Evolutionary conservation across 1,140 invertebrate species (phyloP), one percentile per base, ranked within the genome.

Genomic region (Pachypsylla venusta): DNA sequence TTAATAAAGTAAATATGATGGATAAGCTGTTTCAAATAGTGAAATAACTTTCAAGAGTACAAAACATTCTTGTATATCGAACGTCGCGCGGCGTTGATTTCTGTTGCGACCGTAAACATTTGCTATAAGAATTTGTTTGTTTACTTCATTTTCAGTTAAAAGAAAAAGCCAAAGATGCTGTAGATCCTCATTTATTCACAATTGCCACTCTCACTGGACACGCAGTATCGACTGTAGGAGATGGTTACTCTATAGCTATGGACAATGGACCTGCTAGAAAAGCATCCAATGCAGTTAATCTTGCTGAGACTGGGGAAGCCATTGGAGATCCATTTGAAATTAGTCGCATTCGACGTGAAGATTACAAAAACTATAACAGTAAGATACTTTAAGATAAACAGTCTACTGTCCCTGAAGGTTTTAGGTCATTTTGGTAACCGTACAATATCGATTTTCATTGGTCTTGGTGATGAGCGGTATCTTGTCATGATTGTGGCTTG

Each of bases 161-260:
- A 70, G 83, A 85, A 70, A 72, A 77, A 63, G 83, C 81, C 14
- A 70, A 77, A 57, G 64, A 71, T 54, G 77, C 81, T 58, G 72
- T 82, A 12, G 81, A 87, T 68, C 89, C 93, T 1, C 85, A 95
- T 73, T 74, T 98, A 19, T 90, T 93, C 64, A 98, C 94, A 0
- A 82, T 98, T 66, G 94, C 95, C 14, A 98, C 95, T 1, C 72
- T 98, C 48, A 98, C 94, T 19, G 89, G 89, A 0, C 92, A 96
- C 70, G 90, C 90, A 10, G 74, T 74, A 54, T 70, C 84, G 1
- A 81, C 87, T 10, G 83, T 85, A 54, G 93, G 93, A 20, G 68
- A 70, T 14, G 81, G 81, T 57, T 91, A 92, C 69, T 80, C 85
- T 16, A 80, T 84, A 63, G 77, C 79, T 10, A 81, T 98, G 75